Evolutionary conservation across 2,888 invertebrate genomes (phyloP).

Genomic region (Cephalotes varians): DNA sequence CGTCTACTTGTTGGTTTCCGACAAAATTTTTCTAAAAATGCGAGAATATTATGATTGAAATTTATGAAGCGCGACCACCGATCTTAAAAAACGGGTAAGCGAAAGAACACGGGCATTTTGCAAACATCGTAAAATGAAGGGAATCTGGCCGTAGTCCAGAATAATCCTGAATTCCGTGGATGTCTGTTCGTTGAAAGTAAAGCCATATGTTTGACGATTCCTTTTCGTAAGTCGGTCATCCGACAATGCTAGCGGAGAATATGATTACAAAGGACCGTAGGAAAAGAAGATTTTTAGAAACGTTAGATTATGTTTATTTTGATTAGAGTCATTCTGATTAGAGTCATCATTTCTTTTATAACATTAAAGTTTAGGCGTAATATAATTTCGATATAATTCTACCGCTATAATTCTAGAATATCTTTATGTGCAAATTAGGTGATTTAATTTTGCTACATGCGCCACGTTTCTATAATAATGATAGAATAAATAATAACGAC

Average conservation of each 20-base stretch:
- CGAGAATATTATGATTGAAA: conserved; percentile 54
- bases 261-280: neutral
- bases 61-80: conserved; percentile 41
- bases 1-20: conserved; percentile 38
- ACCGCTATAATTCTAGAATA: neutral
- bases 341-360: too few species aligned
- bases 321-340: neutral
- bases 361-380: neutral
- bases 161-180: conserved; percentile 66
- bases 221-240: conserved; percentile 57
- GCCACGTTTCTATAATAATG: neutral
- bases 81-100: neutral
- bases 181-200: conserved; percentile 40
- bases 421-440: neutral
- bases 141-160: conserved; percentile 66
- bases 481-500: conserved; percentile 13
- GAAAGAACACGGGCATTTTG: conserved; percentile 4
- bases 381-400: too few species aligned
- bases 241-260: neutral
- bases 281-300: neutral
- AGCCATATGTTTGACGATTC: conserved; percentile 52
- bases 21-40: conserved; percentile 56
- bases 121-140: conserved; percentile 25
- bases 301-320: neutral
- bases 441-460: neutral